A percentile compares a stretch with the other conserved stretches of the same genome.
Conservation (phyloP, 2,113 vertebrate genomes). For the Acanthisitta chloris region DNA sequence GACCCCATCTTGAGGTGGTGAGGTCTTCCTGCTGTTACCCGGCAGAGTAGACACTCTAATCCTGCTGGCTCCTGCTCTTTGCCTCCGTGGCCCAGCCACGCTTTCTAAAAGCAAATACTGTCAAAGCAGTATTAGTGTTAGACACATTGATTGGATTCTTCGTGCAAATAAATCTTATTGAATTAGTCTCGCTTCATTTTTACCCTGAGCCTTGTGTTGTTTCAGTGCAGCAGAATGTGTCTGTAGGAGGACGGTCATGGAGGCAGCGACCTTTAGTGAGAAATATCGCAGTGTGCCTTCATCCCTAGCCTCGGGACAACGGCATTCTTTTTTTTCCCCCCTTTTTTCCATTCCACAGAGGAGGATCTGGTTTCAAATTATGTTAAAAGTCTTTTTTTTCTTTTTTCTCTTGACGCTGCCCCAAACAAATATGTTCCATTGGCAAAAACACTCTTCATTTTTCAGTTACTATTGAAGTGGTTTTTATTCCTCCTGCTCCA, state of each 20-base stretch:
- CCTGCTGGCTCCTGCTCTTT: background rate
- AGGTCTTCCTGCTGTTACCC: background rate
- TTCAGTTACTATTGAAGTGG: background rate
- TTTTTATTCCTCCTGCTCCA: background rate
- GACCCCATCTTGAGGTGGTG: no score
- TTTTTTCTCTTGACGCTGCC: background rate
- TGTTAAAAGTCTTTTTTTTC: background rate
- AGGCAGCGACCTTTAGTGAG: background rate
- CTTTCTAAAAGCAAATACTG: background rate
- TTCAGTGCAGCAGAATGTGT: background rate
- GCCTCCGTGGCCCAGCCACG: background rate
- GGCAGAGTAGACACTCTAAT: background rate
- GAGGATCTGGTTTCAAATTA: background rate
- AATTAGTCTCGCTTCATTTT: background rate
- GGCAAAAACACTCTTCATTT: background rate
- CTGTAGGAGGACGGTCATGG: background rate
- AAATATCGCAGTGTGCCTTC: background rate
- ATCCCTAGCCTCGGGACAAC: background rate
- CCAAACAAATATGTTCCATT: constrained; percentile 1
- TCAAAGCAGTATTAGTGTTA: background rate
- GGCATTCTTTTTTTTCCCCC: background rate
- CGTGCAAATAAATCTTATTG: background rate
- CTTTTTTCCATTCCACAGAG: background rate
- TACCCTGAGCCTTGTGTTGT: background rate
- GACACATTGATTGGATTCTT: background rate